Percentiles rank a stretch among this genome's conserved stretches.
phyloP scores from a whole-genome alignment of 2,113 vertebrate genomes.

The Columba janthina region DNA sequence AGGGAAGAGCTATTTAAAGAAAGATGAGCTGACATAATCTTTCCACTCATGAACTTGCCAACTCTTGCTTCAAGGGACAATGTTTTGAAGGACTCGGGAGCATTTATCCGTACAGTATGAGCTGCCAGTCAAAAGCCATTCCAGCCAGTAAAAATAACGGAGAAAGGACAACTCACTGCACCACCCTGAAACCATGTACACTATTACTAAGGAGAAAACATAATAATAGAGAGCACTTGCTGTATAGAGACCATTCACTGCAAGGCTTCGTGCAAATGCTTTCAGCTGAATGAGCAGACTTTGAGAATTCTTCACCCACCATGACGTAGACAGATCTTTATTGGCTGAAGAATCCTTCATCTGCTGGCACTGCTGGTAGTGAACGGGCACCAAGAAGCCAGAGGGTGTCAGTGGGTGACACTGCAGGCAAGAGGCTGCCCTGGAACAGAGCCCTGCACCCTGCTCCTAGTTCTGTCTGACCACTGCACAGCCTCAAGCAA shows the following conservation, averaged over 20 bases:
- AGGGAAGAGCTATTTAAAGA: neutral
- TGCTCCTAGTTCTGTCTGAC: neutral
- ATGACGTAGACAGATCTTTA: neutral
- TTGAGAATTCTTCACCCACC: neutral
- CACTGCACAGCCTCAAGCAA: neutral
- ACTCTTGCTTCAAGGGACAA: neutral
- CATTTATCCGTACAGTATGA: neutral
- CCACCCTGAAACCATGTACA: neutral
- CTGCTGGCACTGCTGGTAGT: neutral
- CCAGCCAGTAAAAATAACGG: neutral
- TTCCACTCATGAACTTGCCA: neutral
- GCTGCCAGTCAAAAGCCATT: neutral
- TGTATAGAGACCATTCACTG: neutral
- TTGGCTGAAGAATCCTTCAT: neutral
- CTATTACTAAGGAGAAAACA: neutral
- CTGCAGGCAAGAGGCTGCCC: neutral
- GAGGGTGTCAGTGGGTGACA: neutral
- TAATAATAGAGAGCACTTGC: accelerated
- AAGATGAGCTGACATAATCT: neutral
- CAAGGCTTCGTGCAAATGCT: neutral
- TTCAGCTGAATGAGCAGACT: neutral
- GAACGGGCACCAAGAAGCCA: neutral
- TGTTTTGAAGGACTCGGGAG: neutral
- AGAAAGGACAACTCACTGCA: neutral
- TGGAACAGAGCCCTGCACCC: neutral